These are phyloP conservation scores for Eucriotettix oculatus DNA, from an alignment of 2,888 invertebrate species.

Conservation along the genomic window DNA sequence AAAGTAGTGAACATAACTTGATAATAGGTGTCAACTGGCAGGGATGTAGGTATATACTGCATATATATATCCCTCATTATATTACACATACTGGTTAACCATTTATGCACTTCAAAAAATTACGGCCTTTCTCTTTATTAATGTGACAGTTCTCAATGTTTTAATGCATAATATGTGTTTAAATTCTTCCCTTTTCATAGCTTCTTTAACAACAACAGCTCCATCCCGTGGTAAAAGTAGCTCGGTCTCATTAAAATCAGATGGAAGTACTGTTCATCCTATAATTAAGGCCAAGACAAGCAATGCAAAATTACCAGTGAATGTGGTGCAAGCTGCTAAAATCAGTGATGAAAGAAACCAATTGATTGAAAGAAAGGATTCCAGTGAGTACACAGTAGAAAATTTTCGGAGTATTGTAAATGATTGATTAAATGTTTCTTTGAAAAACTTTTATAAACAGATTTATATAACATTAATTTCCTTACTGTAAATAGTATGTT, in stretches of 20 bases:
- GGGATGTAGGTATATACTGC: too few relatives aligned
- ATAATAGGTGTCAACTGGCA: too few relatives aligned
- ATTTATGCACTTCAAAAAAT: neutral
- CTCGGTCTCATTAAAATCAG: slow-evolving; percentile 34
- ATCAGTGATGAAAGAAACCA: slow-evolving; percentile 13
- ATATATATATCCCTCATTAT: too few relatives aligned
- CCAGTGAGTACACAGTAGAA: slow-evolving; percentile 13
- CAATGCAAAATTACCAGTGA: slow-evolving; percentile 14
- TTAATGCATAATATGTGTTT: slow-evolving; percentile 15
- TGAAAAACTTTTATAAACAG: too few relatives aligned
- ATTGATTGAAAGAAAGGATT: slow-evolving; percentile 12
- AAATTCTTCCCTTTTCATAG: slow-evolving; percentile 37
- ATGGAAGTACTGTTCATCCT: slow-evolving; percentile 14
- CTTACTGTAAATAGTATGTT: too few relatives aligned
- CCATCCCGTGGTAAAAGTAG: slow-evolving; percentile 52
- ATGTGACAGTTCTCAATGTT: neutral
- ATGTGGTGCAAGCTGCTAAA: slow-evolving; percentile 12
- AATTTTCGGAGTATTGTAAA: too few relatives aligned
- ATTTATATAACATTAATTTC: too few relatives aligned
- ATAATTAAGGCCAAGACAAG: slow-evolving; percentile 14
- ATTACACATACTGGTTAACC: too few relatives aligned
- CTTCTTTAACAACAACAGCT: slow-evolving; percentile 57
- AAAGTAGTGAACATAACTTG: too few relatives aligned
- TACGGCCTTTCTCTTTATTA: neutral
- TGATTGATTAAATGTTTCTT: too few relatives aligned